Evolutionary conservation across 2,888 invertebrate genomes (phyloP).

Genomic region (Lamellibrachia satsuma): DNA sequence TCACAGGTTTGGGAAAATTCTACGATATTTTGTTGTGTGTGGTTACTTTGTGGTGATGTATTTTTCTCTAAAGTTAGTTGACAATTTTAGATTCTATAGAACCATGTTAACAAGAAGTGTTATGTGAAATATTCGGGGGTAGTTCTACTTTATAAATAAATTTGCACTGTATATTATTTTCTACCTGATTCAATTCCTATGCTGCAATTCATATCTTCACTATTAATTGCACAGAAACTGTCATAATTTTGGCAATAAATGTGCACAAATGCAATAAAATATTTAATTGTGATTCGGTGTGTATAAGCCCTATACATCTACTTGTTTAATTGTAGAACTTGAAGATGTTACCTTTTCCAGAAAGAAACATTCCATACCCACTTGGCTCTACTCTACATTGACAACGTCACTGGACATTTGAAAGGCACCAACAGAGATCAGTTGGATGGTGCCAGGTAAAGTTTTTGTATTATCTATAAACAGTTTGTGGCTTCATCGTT

Average conservation of each 20-base stretch:
- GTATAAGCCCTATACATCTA: not conserved
- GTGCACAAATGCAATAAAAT: not conserved
- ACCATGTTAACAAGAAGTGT: not conserved
- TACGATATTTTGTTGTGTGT: not conserved
- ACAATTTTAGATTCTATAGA: not conserved
- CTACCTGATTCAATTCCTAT: not conserved
- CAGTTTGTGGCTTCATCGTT: not conserved
- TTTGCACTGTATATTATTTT: not conserved
- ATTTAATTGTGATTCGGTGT: not conserved
- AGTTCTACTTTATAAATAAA: not conserved
- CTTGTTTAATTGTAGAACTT: not conserved
- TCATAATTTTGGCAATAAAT: not conserved
- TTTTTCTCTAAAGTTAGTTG: not conserved
- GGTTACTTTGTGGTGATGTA: not conserved
- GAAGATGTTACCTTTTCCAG: slow-evolving; percentile 50
- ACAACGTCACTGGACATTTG: slow-evolving; percentile 62
- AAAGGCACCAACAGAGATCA: slow-evolving; percentile 53
- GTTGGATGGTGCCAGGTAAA: slow-evolving; percentile 59
- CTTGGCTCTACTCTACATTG: slow-evolving; percentile 67
- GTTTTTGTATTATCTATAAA: not conserved
- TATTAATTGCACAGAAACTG: not conserved
- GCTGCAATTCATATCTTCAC: not conserved
- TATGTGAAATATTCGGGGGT: not conserved
- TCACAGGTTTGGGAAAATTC: slow-evolving; percentile 56
- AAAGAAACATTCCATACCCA: slow-evolving; percentile 69